These are phyloP conservation scores for Cyprinodon diabolis DNA, from an alignment of 2,797 vertebrate species.

Conservation along the genomic window DNA sequence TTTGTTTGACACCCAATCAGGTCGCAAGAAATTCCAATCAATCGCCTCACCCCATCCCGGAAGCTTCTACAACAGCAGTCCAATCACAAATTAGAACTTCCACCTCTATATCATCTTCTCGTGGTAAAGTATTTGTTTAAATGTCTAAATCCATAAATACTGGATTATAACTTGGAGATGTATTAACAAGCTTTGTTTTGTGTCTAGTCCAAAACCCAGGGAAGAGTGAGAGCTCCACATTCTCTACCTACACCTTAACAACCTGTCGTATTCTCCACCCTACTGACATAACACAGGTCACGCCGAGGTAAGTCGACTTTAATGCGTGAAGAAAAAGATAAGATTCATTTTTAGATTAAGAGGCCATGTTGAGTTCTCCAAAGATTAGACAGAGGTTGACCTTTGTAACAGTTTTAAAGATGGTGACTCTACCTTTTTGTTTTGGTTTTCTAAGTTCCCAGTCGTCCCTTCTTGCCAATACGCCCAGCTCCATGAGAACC, in stretches of 20 bases:
- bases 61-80: conserved; percentile 42
- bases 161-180: not conserved
- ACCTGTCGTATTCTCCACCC: conserved; percentile 97
- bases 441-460: conserved; percentile 46
- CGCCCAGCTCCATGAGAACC: conserved; percentile 82
- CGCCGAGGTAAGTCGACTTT: conserved; percentile 83
- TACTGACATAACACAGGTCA: conserved; percentile 93
- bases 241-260: conserved; percentile 96
- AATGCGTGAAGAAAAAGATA: not conserved
- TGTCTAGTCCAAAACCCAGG: conserved; percentile 89
- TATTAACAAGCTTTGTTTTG: conserved; percentile 9
- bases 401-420: not conserved
- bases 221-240: conserved; percentile 92
- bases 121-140: conserved; percentile 40
- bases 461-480: conserved; percentile 73
- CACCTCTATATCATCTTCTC: conserved; percentile 36
- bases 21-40: conserved; percentile 21
- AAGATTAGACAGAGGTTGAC: not conserved
- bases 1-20: conserved; percentile 3
- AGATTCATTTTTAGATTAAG: not conserved
- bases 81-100: conserved; percentile 71
- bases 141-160: not conserved
- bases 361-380: not conserved
- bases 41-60: conserved; percentile 39
- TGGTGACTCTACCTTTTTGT: conserved; percentile 2